Percentiles rank a stretch among this genome's conserved stretches.
These are phyloP conservation scores for Cynopterus sphinx DNA, from an alignment of 2,797 vertebrate species.

Conservation along the genomic window DNA sequence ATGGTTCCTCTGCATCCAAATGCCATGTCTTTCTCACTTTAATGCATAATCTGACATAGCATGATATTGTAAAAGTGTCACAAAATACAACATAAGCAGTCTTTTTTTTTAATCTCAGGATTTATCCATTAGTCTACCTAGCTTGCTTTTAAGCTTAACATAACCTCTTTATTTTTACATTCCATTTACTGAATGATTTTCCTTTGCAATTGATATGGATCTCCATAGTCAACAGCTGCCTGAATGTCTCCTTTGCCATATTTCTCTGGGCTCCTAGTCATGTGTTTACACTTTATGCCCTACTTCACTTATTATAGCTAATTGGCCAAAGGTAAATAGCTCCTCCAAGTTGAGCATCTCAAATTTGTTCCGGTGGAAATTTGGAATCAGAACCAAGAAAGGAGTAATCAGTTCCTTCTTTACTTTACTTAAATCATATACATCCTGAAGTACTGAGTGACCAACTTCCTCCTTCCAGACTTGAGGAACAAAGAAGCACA, in stretches of 20 bases:
- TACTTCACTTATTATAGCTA: background rate
- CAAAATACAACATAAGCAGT: background rate
- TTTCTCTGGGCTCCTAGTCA: background rate
- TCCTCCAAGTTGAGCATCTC: background rate
- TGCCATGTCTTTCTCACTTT: background rate
- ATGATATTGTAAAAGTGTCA: background rate
- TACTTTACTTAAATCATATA: background rate
- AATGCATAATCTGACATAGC: background rate
- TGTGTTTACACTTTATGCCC: background rate
- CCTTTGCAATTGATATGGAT: background rate
- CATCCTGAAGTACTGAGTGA: background rate
- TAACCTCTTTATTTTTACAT: background rate
- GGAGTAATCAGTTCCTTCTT: background rate
- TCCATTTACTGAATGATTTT: background rate
- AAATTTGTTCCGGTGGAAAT: background rate
- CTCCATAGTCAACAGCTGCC: background rate
- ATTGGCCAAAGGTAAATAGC: background rate
- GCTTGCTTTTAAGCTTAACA: background rate
- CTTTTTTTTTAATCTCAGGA: background rate
- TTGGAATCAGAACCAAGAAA: background rate
- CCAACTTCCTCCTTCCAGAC: background rate
- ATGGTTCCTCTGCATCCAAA: constrained; percentile 37
- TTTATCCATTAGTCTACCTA: background rate
- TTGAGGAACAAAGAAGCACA: background rate
- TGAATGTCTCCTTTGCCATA: background rate